phyloP scores from a whole-genome alignment of 1,140 invertebrate species.

The Drosophila quadrilineata region DNA sequence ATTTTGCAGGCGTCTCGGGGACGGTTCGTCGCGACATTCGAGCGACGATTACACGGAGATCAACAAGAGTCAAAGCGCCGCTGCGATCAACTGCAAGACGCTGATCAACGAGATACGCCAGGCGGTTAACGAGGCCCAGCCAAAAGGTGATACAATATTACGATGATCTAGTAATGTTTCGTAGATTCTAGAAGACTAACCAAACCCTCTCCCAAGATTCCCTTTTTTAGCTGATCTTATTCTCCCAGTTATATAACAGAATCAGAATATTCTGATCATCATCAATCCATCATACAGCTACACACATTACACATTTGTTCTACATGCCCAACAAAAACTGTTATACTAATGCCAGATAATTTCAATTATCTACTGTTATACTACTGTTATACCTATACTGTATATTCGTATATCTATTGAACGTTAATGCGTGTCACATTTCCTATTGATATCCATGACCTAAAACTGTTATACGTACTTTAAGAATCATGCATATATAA shows the following conservation, averaged over 20 bases:
- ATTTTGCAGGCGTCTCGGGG: constrained; percentile 77
- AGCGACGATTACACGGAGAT: constrained; percentile 85
- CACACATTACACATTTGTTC: not conserved
- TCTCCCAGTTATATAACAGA: too few species aligned
- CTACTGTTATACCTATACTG: constrained; percentile 14
- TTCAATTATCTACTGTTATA: constrained; percentile 5
- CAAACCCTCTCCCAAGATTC: not conserved
- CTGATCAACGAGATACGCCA: constrained; percentile 91
- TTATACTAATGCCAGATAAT: constrained; percentile 5
- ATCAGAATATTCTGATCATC: constrained; percentile 1
- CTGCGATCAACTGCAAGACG: constrained; percentile 85
- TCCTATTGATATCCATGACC: too few species aligned
- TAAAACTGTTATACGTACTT: constrained; percentile 17
- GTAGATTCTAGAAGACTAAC: constrained; percentile 23
- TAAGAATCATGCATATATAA: constrained; percentile 4
- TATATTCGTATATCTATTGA: constrained; percentile 17
- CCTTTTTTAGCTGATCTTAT: too few species aligned
- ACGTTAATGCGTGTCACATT: constrained; percentile 18
- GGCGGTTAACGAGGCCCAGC: constrained; percentile 91
- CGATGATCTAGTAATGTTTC: constrained; percentile 2
- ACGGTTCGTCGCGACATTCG: constrained; percentile 84
- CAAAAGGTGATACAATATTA: constrained; percentile 85
- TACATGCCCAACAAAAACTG: constrained; percentile 6
- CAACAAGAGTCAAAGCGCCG: constrained; percentile 82
- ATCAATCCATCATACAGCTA: constrained; percentile 16